These are phyloP conservation scores for Neodon shergylaensis DNA, from an alignment of 2,113 vertebrate species.

Conservation along the genomic window DNA sequence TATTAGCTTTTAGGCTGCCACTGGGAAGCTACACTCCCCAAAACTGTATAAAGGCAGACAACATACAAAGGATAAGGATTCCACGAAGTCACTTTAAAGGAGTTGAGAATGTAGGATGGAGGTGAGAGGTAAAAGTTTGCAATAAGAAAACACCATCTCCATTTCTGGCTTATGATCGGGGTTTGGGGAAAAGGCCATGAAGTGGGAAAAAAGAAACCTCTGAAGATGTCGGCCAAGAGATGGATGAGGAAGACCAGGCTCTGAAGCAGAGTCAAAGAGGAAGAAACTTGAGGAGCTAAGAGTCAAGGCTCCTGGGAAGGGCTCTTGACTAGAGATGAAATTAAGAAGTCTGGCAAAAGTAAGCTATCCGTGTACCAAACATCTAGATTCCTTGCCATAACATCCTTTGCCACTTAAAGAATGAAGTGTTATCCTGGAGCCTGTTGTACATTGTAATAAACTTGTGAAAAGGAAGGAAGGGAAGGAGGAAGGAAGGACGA, in stretches of 20 bases:
- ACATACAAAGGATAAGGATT: conserved; percentile 9
- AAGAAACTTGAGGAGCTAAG: not conserved
- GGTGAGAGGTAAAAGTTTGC: not conserved
- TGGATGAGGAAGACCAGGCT: not conserved
- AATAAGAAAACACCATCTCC: not conserved
- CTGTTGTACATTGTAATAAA: not conserved
- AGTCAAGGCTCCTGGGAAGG: not conserved
- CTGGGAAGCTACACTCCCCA: not conserved
- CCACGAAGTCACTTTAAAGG: not conserved
- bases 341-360: not conserved
- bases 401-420: not conserved
- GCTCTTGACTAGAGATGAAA: not conserved
- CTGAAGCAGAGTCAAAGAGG: not conserved
- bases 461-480: not conserved
- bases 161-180: not conserved
- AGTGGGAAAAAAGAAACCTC: not conserved
- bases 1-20: not conserved
- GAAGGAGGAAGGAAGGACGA: rapidly evolving
- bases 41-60: not conserved
- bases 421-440: not conserved
- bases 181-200: not conserved
- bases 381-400: not conserved
- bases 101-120: not conserved
- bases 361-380: not conserved
- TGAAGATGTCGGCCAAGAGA: not conserved